A percentile compares a stretch with the other conserved stretches of the same genome.
These are phyloP conservation scores for Piscicola geometra DNA, from an alignment of 2,888 invertebrate species.

Conservation along the genomic window DNA sequence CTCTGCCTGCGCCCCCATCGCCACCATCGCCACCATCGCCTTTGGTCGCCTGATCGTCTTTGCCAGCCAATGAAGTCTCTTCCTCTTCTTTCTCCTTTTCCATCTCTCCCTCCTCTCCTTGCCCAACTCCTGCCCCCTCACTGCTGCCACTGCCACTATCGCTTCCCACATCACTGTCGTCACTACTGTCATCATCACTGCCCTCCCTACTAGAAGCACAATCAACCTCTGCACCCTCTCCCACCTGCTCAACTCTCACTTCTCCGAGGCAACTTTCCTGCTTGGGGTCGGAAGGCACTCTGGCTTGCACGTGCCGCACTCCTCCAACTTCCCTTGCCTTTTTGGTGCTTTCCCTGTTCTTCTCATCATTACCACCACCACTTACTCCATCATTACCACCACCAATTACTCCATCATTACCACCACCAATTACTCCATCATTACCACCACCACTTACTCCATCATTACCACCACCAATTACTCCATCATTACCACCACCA, in stretches of 20 bases:
- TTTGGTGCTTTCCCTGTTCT: background rate
- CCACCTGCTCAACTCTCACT: background rate
- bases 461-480: too few relatives aligned
- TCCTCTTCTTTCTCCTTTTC: background rate
- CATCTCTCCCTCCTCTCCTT: background rate
- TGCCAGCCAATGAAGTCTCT: background rate
- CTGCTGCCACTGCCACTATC: slow-evolving; percentile 4
- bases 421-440: too few relatives aligned
- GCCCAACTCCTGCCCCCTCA: background rate
- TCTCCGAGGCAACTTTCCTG: background rate
- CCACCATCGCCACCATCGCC: slow-evolving; percentile 9
- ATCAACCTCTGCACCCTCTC: background rate
- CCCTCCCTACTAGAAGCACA: too few relatives aligned
- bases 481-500: too few relatives aligned
- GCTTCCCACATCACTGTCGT: background rate
- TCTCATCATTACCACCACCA: too few relatives aligned
- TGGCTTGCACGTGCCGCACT: too few relatives aligned
- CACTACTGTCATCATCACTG: background rate
- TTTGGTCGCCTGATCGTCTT: background rate
- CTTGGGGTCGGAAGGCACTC: too few relatives aligned
- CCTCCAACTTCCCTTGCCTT: slow-evolving; percentile 11
- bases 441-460: too few relatives aligned
- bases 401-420: too few relatives aligned
- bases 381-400: too few relatives aligned
- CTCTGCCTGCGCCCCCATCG: too few relatives aligned